A percentile compares a stretch with the other conserved stretches of the same genome.
Conservation (phyloP, 2,797 vertebrate species). For the Leptoclinus maculatus region DNA sequence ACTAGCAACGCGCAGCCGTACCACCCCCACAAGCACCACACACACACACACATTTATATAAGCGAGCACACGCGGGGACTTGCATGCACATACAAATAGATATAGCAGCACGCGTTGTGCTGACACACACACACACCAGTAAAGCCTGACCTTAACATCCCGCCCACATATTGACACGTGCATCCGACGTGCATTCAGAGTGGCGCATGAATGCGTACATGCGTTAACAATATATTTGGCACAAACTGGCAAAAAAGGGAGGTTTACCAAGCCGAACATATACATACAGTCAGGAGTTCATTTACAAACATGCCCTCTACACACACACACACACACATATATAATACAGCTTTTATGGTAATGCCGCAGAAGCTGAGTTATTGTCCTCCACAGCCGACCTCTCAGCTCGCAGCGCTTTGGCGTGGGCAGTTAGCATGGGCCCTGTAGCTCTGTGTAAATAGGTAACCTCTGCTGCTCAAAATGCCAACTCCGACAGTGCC, state of each 20-base stretch:
- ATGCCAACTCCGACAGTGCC: constrained; percentile 64
- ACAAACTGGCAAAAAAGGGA: constrained; percentile 16
- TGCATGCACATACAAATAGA: constrained; percentile 25
- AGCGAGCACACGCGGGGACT: constrained; percentile 3
- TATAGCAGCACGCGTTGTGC: constrained; percentile 14
- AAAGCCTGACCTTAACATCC: constrained; percentile 33
- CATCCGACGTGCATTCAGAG: constrained; percentile 23
- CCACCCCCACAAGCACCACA: constrained; percentile 50
- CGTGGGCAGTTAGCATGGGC: constrained; percentile 68
- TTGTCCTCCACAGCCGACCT: constrained; percentile 70
- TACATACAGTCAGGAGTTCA: constrained; percentile 26
- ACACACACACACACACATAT: constrained; percentile 13
- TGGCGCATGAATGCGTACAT: constrained; percentile 22
- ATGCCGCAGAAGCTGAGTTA: constrained; percentile 66
- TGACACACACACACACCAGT: constrained; percentile 7
- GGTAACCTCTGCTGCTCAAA: constrained; percentile 74
- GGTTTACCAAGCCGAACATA: constrained; percentile 28
- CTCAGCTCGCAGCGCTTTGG: constrained; percentile 60
- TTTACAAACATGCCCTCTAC: constrained; percentile 11
- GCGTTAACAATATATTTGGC: constrained; percentile 34
- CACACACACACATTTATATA: constrained; percentile 15
- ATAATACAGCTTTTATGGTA: constrained; percentile 61
- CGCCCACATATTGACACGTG: constrained; percentile 48
- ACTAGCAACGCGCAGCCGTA: constrained; percentile 57
- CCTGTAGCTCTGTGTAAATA: constrained; percentile 69